Conservation (phyloP, 2,113 vertebrate species). For the Pantherophis guttatus region DNA sequence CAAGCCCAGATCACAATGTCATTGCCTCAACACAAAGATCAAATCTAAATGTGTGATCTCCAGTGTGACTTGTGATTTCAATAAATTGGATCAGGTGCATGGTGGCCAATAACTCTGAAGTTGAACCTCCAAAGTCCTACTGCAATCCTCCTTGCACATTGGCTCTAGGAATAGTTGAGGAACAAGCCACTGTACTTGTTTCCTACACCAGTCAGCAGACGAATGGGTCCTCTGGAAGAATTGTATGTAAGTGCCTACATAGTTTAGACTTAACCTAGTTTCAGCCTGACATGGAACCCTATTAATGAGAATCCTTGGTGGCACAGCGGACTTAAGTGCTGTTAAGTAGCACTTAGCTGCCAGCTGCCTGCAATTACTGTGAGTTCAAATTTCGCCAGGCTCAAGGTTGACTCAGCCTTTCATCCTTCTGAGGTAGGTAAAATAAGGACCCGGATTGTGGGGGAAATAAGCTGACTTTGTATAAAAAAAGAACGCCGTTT, state of each 20-base stretch:
- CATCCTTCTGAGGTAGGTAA: too few relatives aligned
- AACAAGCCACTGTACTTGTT: neutral
- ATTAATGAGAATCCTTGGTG: neutral
- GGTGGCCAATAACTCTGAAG: neutral
- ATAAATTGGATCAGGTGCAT: neutral
- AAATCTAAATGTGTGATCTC: neutral
- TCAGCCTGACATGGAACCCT: neutral
- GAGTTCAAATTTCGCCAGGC: too few relatives aligned
- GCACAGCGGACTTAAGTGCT: too few relatives aligned
- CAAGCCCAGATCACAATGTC: neutral
- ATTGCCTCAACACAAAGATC: neutral
- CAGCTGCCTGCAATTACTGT: too few relatives aligned
- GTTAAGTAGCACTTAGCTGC: too few relatives aligned
- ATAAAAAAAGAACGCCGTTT: too few relatives aligned
- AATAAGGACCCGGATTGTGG: too few relatives aligned
- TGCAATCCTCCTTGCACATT: neutral
- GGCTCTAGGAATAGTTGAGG: neutral
- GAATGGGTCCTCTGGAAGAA: neutral
- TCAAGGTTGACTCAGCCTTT: too few relatives aligned
- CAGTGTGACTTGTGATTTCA: neutral
- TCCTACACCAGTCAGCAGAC: neutral
- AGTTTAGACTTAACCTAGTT: neutral
- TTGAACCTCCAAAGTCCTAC: neutral
- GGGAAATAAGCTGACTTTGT: too few relatives aligned
- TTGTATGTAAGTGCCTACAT: neutral